phyloP scores from a whole-genome alignment of 2,888 invertebrate species.

The Cyrtodaria siliqua region DNA sequence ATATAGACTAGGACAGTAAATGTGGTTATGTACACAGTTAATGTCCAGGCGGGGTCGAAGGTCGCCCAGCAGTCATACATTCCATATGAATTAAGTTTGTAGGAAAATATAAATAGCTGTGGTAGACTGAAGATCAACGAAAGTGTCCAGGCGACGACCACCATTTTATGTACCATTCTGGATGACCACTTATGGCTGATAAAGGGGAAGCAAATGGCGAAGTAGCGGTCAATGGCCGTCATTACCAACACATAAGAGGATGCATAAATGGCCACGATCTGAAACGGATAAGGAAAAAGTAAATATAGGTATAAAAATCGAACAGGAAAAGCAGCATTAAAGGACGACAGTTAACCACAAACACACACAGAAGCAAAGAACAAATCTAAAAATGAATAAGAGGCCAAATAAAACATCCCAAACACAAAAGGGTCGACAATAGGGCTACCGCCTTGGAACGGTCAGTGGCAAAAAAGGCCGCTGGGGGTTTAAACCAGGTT shows the following conservation, averaged over 20 bases:
- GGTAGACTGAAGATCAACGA: conserved; percentile 88
- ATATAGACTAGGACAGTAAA: conserved; percentile 84
- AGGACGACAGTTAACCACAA: too few relatives aligned
- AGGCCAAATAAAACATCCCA: too few relatives aligned
- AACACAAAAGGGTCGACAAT: too few relatives aligned
- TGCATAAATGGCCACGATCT: conserved; percentile 85
- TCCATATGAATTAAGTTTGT: conserved; percentile 56
- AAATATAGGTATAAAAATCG: too few relatives aligned
- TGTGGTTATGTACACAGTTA: conserved; percentile 83
- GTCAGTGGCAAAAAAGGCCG: too few relatives aligned
- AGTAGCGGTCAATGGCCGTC: conserved; percentile 85
- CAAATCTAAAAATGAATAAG: too few relatives aligned
- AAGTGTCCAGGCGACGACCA: conserved; percentile 84
- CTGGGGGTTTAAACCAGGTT: too few relatives aligned
- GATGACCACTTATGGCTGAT: conserved; percentile 87
- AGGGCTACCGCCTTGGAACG: too few relatives aligned
- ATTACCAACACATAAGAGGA: conserved; percentile 84
- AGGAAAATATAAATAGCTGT: conserved; percentile 87
- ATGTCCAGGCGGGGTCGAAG: conserved; percentile 78
- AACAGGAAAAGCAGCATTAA: too few relatives aligned
- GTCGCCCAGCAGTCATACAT: conserved; percentile 77
- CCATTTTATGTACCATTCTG: conserved; percentile 83
- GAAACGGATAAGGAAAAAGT: conserved; percentile 82
- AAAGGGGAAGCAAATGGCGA: conserved; percentile 88
- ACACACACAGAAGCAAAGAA: too few relatives aligned